Base-by-base conservation (phyloP, 2,888 invertebrate species). In the Heteropelma amictum region DNA sequence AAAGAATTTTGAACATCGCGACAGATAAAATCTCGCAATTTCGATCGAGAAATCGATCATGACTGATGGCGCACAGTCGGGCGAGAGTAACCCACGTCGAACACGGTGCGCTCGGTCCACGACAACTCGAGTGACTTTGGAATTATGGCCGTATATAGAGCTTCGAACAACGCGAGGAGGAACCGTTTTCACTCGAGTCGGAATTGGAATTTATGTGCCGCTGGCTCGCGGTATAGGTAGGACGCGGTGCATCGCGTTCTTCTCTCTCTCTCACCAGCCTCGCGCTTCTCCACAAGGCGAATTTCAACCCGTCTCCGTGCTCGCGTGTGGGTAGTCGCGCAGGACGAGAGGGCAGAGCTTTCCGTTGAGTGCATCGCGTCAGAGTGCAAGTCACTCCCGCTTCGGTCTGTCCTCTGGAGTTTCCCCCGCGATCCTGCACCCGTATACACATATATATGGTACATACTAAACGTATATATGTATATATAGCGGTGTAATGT, bases 151-250 rank as follows among this genome's bases (percentile, higher is more conserved):
- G 65, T 67, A n/a, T n/a, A n/a, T n/a, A n/a, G n/a, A 72, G 76
- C 58, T 76, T 77, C 70, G 72, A 63, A 72, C 70, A 73, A 76
- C 70, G 73, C 74, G 61, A 71, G 75, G 70, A 77, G 77, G 67
- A 76, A 76, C 72, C 72, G 70, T 78, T 78, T 78, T 73, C 76
- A 72, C 72, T 78, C 67, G 53, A 78, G 64, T 77, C 77, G 73
- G 72, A 54, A 77, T 79, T 67, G 75, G 71, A 73, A 79, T 79
- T 79, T 77, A 79, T 79, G 74, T 72, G 35, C n/a, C n/a, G n/a
- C 63, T 63, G 54, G 54, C 56, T 61, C 45, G 65, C 60, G 67
- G 23, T 33, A 45, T 69, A 35, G 38, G 30, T 58, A 56, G 60
- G 64, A 19, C 51, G 30, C 38, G 64, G 17, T 54, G 14, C 38